Evolutionary conservation across 2,797 vertebrate genomes (phyloP).

Genomic region (Sorex maritimensis): DNA sequence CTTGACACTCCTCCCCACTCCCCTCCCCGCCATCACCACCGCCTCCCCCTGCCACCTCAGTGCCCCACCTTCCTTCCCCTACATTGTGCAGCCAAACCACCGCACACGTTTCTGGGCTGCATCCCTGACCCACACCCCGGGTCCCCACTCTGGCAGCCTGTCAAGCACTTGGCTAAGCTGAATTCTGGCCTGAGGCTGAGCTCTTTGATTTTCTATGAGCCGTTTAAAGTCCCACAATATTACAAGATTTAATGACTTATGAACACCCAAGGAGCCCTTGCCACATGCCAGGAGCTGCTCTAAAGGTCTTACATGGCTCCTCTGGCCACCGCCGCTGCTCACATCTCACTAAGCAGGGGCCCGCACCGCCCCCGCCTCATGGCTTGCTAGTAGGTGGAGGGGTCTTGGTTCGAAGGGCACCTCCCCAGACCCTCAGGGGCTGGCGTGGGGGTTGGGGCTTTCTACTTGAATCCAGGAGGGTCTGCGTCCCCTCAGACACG

Average conservation of each 20-base stretch:
- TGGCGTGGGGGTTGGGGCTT: not conserved
- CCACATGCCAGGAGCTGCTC: not conserved
- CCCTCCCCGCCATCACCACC: no score
- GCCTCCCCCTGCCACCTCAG: no score
- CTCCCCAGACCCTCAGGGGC: not conserved
- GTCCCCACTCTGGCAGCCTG: not conserved
- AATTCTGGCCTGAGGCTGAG: not conserved
- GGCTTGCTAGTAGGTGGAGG: not conserved
- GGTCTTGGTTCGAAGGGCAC: fast-evolving
- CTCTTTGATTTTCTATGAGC: constrained; percentile 56
- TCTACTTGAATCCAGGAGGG: not conserved
- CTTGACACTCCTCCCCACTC: no score
- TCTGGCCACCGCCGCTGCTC: not conserved
- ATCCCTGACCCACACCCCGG: not conserved
- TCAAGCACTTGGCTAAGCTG: not conserved
- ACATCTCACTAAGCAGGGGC: not conserved
- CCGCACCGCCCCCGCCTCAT: not conserved
- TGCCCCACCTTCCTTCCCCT: not conserved
- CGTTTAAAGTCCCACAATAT: constrained; percentile 23
- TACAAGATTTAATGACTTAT: constrained; percentile 30
- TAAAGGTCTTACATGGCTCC: not conserved
- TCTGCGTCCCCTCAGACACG: not conserved
- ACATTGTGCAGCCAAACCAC: not conserved
- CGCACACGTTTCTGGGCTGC: no score
- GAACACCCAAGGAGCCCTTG: not conserved